phyloP scores from a whole-genome alignment of 2,797 vertebrate species.

The Syndactyla subalaris region DNA sequence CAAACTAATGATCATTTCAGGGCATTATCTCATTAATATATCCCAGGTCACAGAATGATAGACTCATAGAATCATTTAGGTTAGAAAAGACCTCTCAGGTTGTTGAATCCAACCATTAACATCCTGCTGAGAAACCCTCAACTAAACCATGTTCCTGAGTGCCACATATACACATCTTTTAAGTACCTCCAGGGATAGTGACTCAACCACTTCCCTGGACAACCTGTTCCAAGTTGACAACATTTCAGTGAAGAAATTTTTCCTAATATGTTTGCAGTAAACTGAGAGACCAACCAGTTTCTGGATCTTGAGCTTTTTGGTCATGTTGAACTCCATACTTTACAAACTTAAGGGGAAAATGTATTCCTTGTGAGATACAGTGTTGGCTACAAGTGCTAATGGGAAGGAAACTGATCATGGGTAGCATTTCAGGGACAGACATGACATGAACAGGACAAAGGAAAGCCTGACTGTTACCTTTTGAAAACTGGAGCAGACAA shows the following conservation, averaged over 20 bases:
- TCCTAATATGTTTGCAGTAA: background rate
- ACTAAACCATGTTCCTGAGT: background rate
- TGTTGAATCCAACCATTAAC: background rate
- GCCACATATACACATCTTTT: background rate
- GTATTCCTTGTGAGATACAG: background rate
- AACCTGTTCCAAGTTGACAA: background rate
- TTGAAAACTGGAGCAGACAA: accelerated
- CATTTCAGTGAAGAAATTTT: background rate
- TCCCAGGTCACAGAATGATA: background rate
- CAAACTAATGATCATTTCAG: background rate
- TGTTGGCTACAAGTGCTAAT: background rate
- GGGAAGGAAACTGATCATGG: background rate
- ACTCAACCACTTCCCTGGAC: background rate
- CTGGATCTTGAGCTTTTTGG: background rate
- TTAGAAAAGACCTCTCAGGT: background rate
- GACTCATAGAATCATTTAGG: background rate
- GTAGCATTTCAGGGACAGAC: background rate
- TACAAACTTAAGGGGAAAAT: background rate
- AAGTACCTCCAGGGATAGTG: background rate
- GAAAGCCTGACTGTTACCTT: background rate
- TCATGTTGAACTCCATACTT: accelerated
- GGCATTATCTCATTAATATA: background rate
- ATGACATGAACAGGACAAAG: background rate
- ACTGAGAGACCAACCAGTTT: background rate
- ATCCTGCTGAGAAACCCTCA: background rate